Conservation (phyloP, 2,797 vertebrate species). For the Fistularia tabacaria region DNA sequence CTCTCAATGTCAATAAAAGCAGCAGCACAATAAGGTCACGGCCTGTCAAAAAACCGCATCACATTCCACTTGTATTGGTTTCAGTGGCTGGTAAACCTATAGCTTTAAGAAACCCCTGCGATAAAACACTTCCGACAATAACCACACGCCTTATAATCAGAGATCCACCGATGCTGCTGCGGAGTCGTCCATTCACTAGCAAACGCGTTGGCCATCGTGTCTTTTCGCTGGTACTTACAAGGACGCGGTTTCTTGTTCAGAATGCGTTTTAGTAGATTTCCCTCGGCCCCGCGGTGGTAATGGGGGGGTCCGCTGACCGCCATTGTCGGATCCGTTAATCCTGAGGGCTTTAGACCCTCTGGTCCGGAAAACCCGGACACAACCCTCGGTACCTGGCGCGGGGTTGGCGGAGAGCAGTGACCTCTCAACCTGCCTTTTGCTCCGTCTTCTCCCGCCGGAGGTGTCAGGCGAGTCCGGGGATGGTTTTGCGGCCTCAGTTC, state of each 20-base stretch:
- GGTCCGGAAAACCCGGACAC: slow-evolving; percentile 33
- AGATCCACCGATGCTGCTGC: no score
- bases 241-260: no score
- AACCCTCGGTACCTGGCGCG: background rate
- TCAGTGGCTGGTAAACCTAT: slow-evolving; percentile 7
- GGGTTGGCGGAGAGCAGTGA: background rate
- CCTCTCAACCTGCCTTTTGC: slow-evolving; percentile 1
- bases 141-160: background rate
- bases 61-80: slow-evolving; percentile 4
- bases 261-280: background rate
- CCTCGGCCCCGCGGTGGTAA: slow-evolving; percentile 4
- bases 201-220: no score
- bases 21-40: background rate
- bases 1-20: background rate
- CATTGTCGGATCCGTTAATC: background rate
- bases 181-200: no score
- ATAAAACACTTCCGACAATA: slow-evolving; percentile 18
- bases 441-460: slow-evolving; percentile 14
- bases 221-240: no score
- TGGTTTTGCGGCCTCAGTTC: slow-evolving; percentile 20
- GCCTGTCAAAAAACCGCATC: no score
- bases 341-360: background rate
- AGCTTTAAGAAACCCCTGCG: slow-evolving; percentile 38
- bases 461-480: slow-evolving; percentile 36
- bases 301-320: background rate